Percentiles rank a stretch among this genome's conserved stretches.
These are phyloP conservation scores for Neomicropteryx cornuta DNA, from an alignment of 1,140 invertebrate species.

Conservation along the genomic window DNA sequence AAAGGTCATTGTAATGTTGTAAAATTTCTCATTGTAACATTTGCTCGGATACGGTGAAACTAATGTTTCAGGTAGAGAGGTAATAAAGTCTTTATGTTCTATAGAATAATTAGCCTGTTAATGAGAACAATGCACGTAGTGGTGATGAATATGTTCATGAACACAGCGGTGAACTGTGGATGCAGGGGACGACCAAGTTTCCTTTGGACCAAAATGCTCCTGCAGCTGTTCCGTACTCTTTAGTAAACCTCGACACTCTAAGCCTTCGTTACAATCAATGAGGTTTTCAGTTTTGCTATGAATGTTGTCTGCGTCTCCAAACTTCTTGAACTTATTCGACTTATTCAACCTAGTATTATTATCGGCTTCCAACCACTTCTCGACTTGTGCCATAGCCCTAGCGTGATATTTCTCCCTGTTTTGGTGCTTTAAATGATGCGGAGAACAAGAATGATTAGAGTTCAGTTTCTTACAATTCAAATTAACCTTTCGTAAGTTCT, in stretches of 20 bases:
- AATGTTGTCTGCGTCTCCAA: conserved; percentile 11
- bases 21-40: too few relatives aligned
- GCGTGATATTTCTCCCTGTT: conserved; percentile 57
- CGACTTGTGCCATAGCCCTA: conserved; percentile 56
- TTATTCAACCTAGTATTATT: conserved; percentile 24
- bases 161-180: conserved; percentile 47
- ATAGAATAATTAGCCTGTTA: too few relatives aligned
- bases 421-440: conserved; percentile 52
- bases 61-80: too few relatives aligned
- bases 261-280: conserved; percentile 13
- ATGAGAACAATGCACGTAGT: too few relatives aligned
- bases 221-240: conserved; percentile 14
- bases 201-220: conserved; percentile 19
- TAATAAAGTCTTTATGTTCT: too few relatives aligned
- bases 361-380: conserved; percentile 47
- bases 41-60: too few relatives aligned
- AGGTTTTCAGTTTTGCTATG: conserved; percentile 14
- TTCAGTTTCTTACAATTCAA: conserved; percentile 10
- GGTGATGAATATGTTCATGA: conserved; percentile 74
- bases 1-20: too few relatives aligned
- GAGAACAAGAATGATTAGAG: conserved; percentile 15
- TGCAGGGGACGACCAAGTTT: too few relatives aligned
- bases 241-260: conserved; percentile 14
- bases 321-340: conserved; percentile 11
- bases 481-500: conserved; percentile 12